These are phyloP conservation scores for Drosophila cardini DNA, from an alignment of 1,140 invertebrate genomes.

Conservation along the genomic window DNA sequence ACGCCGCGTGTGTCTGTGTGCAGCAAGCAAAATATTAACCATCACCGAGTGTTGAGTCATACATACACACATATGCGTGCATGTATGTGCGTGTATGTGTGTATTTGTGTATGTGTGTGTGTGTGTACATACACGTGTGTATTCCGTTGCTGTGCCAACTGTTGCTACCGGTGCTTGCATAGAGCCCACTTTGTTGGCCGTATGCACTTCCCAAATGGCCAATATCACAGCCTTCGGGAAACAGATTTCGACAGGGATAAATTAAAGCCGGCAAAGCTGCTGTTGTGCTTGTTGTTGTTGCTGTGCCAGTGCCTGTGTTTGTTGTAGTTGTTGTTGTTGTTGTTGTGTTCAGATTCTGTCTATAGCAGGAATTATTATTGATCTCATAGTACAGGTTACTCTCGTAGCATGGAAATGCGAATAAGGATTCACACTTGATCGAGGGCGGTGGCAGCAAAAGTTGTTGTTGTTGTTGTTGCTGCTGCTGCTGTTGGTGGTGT, in stretches of 20 bases:
- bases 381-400: constrained; percentile 63
- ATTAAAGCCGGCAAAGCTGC: constrained; percentile 57
- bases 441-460: constrained; percentile 23
- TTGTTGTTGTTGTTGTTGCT: constrained; percentile 49
- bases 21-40: constrained; percentile 39
- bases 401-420: constrained; percentile 41
- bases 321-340: background rate
- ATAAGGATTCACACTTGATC: constrained; percentile 69
- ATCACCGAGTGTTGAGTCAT: constrained; percentile 25
- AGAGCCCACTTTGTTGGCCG: constrained; percentile 10
- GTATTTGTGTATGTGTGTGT: background rate
- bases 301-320: background rate
- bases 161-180: constrained; percentile 21
- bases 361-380: constrained; percentile 74
- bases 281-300: constrained; percentile 9
- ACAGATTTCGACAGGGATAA: constrained; percentile 81
- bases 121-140: constrained; percentile 65
- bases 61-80: background rate
- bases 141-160: constrained; percentile 47
- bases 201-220: constrained; percentile 49
- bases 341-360: constrained; percentile 60
- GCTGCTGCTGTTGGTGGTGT: constrained; percentile 30
- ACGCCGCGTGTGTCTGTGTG: constrained; percentile 48
- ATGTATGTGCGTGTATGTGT: no score
- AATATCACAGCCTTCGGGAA: constrained; percentile 79